Evolutionary conservation across 2,888 invertebrate genomes (phyloP), one percentile per base, ranked within the genome.

Genomic region (Imbricaverruca yamaguchii): DNA sequence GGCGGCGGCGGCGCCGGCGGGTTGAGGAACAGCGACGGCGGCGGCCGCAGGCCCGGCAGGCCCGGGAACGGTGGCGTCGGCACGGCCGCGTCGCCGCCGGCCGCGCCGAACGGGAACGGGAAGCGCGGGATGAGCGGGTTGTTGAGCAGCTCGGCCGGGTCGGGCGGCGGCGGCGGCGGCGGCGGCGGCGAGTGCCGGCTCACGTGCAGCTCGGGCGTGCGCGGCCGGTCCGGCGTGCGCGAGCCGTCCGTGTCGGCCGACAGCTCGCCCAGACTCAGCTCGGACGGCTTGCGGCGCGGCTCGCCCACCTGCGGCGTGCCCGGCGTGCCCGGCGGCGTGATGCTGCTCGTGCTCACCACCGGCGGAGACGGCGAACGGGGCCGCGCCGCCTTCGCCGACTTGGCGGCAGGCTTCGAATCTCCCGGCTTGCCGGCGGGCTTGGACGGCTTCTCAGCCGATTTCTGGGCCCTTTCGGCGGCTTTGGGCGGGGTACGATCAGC

Each of bases 161-260:
- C 78, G 55, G 77, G 77, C 55, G 55, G 67, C 69, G 69, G 69
- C 39, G 69, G 69, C 55, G 55, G 67, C 69, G 69, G 69, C 69
- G 69, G 69, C 69, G 69, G 69, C 57, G 80, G 59, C 59, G 80
- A 80, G 39, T 77, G 80, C n/a, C 80, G 59, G 79, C 80, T 55
- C 23, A 81, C 55, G 18, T 79, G 80, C 63, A 80, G 81, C 63
- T 83, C 83, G 13, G 83, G 83, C 21, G 83, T 83, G 57, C 82
- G 82, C 18, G 83, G 83, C 13, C 82, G 82, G 23, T 83, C 82
- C 11, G 82, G 81, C 25, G 80, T 63, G 57, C 65, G 53, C n/a
- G 57, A 80, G 57, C 69, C 80, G 55, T 67, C 23, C 6, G 74
- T 53, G 53, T 53, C 53, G 21, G 74, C 53, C 53, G 74, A 74